Conservation (phyloP, 2,888 invertebrate genomes). For the Drosophila stalkeri region DNA sequence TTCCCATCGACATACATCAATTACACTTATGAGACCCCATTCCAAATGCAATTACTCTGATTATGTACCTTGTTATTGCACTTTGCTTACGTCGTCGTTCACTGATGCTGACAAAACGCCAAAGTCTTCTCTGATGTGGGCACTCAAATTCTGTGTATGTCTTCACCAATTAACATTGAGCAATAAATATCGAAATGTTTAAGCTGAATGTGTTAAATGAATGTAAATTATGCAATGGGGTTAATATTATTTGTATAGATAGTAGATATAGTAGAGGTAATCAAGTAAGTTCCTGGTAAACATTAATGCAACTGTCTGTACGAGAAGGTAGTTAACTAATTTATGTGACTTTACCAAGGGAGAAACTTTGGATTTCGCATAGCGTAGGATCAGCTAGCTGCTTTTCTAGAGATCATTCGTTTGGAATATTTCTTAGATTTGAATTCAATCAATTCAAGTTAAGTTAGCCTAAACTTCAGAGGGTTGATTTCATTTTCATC, state of each 20-base stretch:
- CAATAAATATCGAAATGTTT: conserved; percentile 41
- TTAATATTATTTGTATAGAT: background rate
- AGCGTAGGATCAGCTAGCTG: no score
- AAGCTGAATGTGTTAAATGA: background rate
- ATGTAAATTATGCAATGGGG: background rate
- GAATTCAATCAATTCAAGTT: no score
- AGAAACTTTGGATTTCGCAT: background rate
- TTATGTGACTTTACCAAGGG: background rate
- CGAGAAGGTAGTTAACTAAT: background rate
- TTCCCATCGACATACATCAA: conserved; percentile 15
- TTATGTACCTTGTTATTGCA: conserved; percentile 31
- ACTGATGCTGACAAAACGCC: conserved; percentile 1
- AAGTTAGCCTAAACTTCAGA: no score
- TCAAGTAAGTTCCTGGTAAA: background rate
- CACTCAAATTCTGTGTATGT: conserved; percentile 25
- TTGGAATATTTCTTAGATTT: no score
- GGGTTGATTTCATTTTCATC: no score
- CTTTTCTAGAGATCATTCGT: no score
- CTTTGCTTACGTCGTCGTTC: conserved; percentile 24
- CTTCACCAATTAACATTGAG: conserved; percentile 16
- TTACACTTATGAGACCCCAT: conserved; percentile 23
- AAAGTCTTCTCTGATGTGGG: conserved; percentile 22
- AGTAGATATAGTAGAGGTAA: background rate
- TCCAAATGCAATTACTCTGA: conserved; percentile 38
- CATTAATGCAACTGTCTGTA: background rate